Evolutionary conservation across 92 coral and sea anemone genomes (phyloP), one percentile per base, ranked within the genome.

Genomic region (Blastomussa wellsi): DNA sequence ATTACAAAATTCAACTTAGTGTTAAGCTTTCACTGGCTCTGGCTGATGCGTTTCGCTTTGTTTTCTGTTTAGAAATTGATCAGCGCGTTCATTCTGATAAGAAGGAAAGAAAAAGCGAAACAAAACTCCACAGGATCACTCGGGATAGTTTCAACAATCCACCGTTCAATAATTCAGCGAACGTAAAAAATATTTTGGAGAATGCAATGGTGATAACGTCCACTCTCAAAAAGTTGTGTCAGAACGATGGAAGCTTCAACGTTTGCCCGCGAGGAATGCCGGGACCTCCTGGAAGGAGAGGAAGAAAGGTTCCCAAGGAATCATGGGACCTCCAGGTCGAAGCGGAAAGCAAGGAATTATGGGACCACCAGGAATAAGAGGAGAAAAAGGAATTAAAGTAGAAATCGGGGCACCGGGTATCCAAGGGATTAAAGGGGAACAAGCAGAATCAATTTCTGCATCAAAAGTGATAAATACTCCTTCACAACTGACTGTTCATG

Each of bases 401-500:
- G 80, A 76, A 2, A 52, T 29, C 36, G 80, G 80, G 41, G 12
- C 80, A 33, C 80, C 48, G 49, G 80, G 41, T n/a, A n/a, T n/a
- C n/a, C n/a, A n/a, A n/a, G n/a, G n/a, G n/a, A n/a, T n/a, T n/a
- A n/a, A n/a, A n/a, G n/a, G n/a, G n/a, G n/a, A n/a, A n/a, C n/a
- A n/a, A n/a, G n/a, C n/a, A n/a, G n/a, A n/a, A n/a, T n/a, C 64
- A 7, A 42, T 76, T 52, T 76, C 80, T 6, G 33, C 64, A 10
- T 64, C 80, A 22, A 31, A 76, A 24, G 80, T 76, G 80, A 42
- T 5, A 31, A 52, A 44, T 44, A 38, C 80, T 47, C 60, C 80
- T 9, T 47, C 80, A 12, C 57, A 52, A 14, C 31, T 76, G 60
- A 76, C 80, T 11, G 64, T 52, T 7, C 44, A 76, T 9, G 80